These are phyloP conservation scores for Diadophis punctatus DNA, from an alignment of 2,113 vertebrate genomes.

Conservation along the genomic window DNA sequence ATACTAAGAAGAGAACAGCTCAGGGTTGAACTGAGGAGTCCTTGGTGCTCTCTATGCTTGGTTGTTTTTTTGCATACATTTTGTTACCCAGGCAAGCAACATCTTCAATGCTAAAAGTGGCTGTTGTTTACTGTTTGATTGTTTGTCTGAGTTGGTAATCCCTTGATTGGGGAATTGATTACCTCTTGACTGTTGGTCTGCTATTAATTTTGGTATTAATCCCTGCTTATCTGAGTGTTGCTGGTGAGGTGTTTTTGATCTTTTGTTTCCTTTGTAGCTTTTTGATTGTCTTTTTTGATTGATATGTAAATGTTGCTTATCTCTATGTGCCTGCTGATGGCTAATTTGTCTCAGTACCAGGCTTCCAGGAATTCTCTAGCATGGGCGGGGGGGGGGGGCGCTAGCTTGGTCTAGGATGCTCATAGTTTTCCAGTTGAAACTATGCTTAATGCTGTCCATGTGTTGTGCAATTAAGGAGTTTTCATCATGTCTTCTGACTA, in stretches of 20 bases:
- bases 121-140: neutral
- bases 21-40: neutral
- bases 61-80: neutral
- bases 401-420: neutral
- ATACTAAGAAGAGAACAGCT: neutral
- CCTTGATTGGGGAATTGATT: neutral
- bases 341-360: neutral
- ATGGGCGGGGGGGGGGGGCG: neutral
- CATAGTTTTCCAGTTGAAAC: neutral
- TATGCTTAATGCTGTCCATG: neutral
- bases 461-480: neutral
- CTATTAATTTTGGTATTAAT: neutral
- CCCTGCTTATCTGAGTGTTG: neutral
- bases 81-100: neutral
- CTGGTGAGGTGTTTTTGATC: neutral
- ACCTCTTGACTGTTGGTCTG: neutral
- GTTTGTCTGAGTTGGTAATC: neutral
- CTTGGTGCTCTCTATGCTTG: neutral
- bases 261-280: neutral
- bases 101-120: neutral
- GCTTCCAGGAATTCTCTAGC: neutral
- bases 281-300: neutral
- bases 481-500: neutral
- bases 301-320: neutral
- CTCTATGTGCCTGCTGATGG: neutral